A percentile compares a stretch with the other conserved stretches of the same genome.
phyloP scores from a whole-genome alignment of 92 coral and sea anemone species.

The Palythoa grandiflora region DNA sequence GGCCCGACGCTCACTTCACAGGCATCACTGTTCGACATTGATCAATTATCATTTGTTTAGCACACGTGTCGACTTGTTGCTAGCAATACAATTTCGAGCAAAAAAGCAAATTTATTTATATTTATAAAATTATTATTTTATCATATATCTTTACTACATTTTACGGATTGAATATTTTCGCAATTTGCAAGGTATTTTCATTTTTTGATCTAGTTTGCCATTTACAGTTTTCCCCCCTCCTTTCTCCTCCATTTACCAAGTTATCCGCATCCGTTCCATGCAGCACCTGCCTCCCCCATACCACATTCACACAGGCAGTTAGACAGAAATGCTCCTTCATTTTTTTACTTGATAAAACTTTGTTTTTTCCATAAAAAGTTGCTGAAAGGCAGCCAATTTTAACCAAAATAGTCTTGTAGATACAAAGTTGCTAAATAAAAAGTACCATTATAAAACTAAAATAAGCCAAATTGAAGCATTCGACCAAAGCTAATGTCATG shows the following conservation, averaged over 20 bases:
- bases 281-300: slow-evolving; percentile 2
- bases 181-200: not conserved
- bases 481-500: not conserved
- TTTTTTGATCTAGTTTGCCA: not conserved
- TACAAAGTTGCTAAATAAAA: not conserved
- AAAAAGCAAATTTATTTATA: not conserved
- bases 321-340: not conserved
- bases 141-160: not conserved
- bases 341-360: slow-evolving; percentile 15
- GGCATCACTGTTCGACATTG: slow-evolving; percentile 24
- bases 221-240: no score
- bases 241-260: not conserved
- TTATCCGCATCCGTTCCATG: not conserved
- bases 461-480: not conserved
- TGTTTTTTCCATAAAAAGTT: not conserved
- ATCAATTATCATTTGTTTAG: slow-evolving; percentile 9
- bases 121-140: slow-evolving; percentile 8
- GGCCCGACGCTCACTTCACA: not conserved
- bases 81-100: not conserved
- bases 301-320: slow-evolving; percentile 4
- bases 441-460: not conserved
- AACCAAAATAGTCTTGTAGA: not conserved
- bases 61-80: slow-evolving; percentile 5
- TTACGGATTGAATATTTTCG: not conserved
- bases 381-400: not conserved